phyloP scores from a whole-genome alignment of 2,797 vertebrate genomes.

The Eidolon dupreanum region DNA sequence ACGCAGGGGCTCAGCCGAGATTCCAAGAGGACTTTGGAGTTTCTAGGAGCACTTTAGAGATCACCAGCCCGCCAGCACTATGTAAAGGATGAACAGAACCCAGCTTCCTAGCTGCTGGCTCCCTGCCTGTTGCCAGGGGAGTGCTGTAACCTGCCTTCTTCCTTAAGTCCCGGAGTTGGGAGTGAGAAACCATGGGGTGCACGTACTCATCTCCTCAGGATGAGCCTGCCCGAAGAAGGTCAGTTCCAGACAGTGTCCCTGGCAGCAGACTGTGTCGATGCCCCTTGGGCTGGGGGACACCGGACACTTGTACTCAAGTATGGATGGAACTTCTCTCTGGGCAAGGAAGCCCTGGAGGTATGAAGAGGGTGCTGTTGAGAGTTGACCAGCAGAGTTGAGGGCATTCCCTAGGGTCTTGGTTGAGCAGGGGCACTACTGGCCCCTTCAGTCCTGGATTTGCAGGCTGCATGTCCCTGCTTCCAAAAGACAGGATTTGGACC shows the following conservation, averaged over 20 bases:
- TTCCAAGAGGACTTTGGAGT: not conserved
- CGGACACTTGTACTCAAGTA: not conserved
- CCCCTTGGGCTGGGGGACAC: not conserved
- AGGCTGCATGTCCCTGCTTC: not conserved
- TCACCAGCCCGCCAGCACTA: slow-evolving; percentile 10
- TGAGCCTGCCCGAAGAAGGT: slow-evolving; percentile 89
- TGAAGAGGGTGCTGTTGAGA: not conserved
- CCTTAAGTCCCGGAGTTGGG: not conserved
- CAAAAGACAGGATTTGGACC: not conserved
- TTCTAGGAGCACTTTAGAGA: not conserved
- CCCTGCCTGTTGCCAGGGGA: not conserved
- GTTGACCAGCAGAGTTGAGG: not conserved
- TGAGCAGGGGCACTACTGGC: not conserved
- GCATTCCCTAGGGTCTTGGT: accelerated
- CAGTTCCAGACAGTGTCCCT: slow-evolving; percentile 78
- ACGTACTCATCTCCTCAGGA: slow-evolving; percentile 91
- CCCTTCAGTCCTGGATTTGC: accelerated
- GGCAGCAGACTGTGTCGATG: not conserved
- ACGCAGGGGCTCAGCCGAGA: not conserved
- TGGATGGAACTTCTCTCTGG: not conserved
- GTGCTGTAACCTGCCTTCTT: slow-evolving; percentile 31
- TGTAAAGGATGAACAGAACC: slow-evolving; percentile 16
- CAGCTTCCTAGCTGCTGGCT: not conserved
- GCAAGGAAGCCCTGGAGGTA: not conserved
- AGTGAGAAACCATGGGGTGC: slow-evolving; percentile 90